Conservation (phyloP, 2,888 invertebrate species). For the Keiferia lycopersicella region DNA sequence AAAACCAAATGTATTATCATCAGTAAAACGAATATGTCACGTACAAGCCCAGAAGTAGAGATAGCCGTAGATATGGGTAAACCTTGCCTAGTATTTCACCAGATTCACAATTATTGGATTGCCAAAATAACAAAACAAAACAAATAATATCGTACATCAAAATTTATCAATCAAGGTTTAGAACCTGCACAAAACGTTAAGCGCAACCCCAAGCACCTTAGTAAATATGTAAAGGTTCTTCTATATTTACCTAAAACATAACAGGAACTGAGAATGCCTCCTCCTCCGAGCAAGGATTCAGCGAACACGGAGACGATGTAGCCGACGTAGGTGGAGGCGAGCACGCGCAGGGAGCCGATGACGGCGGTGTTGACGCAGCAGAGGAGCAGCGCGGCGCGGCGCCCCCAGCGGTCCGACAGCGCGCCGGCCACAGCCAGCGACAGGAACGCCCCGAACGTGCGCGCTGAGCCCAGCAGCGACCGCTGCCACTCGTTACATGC, state of each 20-base stretch:
- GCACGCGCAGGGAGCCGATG: constrained; percentile 82
- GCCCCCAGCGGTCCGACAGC: constrained; percentile 86
- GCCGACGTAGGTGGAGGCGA: constrained; percentile 82
- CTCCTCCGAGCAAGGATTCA: constrained; percentile 84
- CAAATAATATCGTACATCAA: too few species aligned
- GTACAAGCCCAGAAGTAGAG: too few species aligned
- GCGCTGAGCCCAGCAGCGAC: constrained; percentile 85
- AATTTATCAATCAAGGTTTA: too few species aligned
- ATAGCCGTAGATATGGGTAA: too few species aligned
- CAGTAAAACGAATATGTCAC: too few species aligned
- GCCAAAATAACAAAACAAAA: too few species aligned
- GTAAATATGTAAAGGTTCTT: neutral
- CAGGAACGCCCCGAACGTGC: constrained; percentile 84
- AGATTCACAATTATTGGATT: too few species aligned
- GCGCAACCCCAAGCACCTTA: too few species aligned
- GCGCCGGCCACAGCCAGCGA: constrained; percentile 86
- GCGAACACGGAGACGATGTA: constrained; percentile 85
- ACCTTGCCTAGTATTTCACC: too few species aligned
- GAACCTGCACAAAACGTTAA: too few species aligned
- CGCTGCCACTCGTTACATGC: constrained; percentile 86
- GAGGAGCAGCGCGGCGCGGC: constrained; percentile 79
- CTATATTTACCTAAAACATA: constrained; percentile 83
- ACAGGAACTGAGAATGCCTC: constrained; percentile 83
- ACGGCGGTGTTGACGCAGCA: constrained; percentile 81
- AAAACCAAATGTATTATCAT: neutral